Evolutionary conservation across 2,888 invertebrate genomes (phyloP).

Genomic region (Microdon myrmicae): DNA sequence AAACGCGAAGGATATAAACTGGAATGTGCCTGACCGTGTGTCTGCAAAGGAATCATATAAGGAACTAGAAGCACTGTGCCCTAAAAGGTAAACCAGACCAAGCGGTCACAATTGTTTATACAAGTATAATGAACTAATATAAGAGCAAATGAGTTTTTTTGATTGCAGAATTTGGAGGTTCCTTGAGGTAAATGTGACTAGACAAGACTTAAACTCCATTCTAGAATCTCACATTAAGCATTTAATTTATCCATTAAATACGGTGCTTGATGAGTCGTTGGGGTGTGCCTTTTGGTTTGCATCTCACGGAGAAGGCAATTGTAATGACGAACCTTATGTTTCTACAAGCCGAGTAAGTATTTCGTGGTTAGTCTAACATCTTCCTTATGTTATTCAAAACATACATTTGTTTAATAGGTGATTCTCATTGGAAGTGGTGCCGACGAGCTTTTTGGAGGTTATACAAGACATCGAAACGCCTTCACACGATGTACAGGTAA

Average conservation of each 20-base stretch:
- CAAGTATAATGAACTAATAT: constrained; percentile 1
- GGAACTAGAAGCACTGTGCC: constrained; percentile 77
- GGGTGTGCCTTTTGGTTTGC: constrained; percentile 99
- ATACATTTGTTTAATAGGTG: constrained; percentile 69
- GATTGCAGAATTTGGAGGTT: constrained; percentile 81
- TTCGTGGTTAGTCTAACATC: too few relatives aligned
- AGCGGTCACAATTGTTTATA: not conserved
- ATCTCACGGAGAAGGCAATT: constrained; percentile 74
- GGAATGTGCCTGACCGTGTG: constrained; percentile 84
- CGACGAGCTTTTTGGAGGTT: constrained; percentile 96
- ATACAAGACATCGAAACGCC: constrained; percentile 85
- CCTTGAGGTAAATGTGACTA: constrained; percentile 79
- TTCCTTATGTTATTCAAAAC: not conserved
- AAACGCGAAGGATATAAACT: constrained; percentile 62
- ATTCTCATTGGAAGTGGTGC: constrained; percentile 93
- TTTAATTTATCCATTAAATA: constrained; percentile 85
- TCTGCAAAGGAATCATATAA: constrained; percentile 78
- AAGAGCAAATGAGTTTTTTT: not conserved
- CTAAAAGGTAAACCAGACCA: constrained; percentile 67
- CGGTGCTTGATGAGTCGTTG: constrained; percentile 94
- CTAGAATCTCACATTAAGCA: constrained; percentile 74
- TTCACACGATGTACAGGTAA: constrained; percentile 71
- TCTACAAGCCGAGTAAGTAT: constrained; percentile 55
- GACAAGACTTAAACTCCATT: constrained; percentile 72
- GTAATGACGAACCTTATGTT: constrained; percentile 36